phyloP scores from a whole-genome alignment of 2,797 vertebrate species.

The Eutrigla gurnardus region DNA sequence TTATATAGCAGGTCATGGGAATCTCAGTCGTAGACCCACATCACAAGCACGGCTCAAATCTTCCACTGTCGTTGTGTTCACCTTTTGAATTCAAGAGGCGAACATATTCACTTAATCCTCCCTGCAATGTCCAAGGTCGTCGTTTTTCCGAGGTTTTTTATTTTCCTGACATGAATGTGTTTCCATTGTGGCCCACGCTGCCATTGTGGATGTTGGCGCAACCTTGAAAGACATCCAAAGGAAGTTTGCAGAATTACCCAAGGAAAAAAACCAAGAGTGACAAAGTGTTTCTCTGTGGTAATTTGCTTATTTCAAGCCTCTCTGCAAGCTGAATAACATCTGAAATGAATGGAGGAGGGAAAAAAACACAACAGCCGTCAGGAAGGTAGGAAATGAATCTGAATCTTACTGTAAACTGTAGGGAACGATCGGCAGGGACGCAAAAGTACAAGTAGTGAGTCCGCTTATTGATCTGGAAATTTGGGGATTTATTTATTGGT shows the following conservation, averaged over 20 bases:
- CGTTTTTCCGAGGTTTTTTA: not conserved
- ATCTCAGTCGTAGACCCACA: not conserved
- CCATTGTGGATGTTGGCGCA: not conserved
- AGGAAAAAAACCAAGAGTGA: not conserved
- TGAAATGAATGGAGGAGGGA: conserved; percentile 16
- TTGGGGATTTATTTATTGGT: conserved; percentile 8
- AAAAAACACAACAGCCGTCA: conserved; percentile 41
- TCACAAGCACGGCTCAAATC: not conserved
- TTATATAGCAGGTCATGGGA: too few species aligned
- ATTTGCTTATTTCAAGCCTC: conserved; percentile 19
- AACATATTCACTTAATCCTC: not conserved
- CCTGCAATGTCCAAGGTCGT: conserved; percentile 1
- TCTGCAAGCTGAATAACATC: conserved; percentile 35
- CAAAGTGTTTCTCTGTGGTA: conserved; percentile 23
- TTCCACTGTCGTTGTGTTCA: not conserved
- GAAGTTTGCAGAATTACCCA: conserved; percentile 9
- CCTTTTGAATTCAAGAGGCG: not conserved
- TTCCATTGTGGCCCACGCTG: not conserved
- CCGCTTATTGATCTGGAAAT: conserved; percentile 20
- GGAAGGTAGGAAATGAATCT: conserved; percentile 44
- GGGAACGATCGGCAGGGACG: conserved; percentile 26
- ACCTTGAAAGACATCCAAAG: conserved; percentile 13
- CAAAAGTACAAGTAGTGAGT: conserved; percentile 22
- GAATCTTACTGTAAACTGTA: conserved; percentile 53
- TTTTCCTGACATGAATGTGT: not conserved